Conservation (phyloP, 2,113 vertebrate genomes). For the Megaceryle torquata region DNA sequence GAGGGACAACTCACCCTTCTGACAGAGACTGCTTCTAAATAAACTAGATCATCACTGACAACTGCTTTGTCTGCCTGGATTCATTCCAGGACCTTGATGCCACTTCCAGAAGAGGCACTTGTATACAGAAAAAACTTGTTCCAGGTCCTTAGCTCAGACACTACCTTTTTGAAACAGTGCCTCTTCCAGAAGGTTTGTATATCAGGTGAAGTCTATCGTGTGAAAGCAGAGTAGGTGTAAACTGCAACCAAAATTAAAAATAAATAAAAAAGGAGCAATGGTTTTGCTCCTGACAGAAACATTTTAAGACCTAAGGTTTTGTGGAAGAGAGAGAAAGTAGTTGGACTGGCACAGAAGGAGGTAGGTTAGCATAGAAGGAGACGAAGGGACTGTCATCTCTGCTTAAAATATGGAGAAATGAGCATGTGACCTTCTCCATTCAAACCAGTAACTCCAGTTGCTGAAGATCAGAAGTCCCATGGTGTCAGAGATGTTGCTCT, state of each 20-base stretch:
- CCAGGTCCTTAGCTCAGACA: not conserved
- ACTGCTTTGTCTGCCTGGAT: not conserved
- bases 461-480: not conserved
- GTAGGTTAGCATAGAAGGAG: not conserved
- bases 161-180: not conserved
- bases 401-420: not conserved
- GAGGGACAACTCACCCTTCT: not conserved
- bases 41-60: not conserved
- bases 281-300: not conserved
- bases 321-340: not conserved
- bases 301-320: not conserved
- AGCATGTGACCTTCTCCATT: not conserved
- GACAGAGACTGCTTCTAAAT: not conserved
- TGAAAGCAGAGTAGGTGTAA: not conserved
- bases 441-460: not conserved
- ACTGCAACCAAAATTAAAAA: not conserved
- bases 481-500: not conserved
- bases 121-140: not conserved
- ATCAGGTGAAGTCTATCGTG: too few species aligned
- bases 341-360: not conserved
- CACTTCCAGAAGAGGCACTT: not conserved
- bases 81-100: not conserved
- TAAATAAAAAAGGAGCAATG: not conserved
- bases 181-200: not conserved
- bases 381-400: not conserved